Conservation (phyloP, 2,113 vertebrate genomes). For the Tylochromis polylepis region DNA sequence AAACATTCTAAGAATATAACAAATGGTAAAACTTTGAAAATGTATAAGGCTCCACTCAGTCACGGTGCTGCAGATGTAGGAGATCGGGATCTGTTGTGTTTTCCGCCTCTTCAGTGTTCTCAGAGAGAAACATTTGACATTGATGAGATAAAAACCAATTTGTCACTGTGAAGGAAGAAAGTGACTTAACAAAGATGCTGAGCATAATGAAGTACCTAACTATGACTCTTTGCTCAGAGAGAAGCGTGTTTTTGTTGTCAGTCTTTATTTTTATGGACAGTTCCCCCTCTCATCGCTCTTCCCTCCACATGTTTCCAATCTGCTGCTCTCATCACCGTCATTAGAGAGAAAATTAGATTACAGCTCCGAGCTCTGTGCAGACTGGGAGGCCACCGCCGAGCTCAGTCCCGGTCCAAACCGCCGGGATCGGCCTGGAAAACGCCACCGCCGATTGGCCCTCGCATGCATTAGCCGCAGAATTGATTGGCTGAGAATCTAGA, state of each 20-base stretch:
- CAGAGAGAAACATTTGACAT: background rate
- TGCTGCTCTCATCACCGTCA: conserved; percentile 1
- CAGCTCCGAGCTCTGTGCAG: background rate
- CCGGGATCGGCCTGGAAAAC: background rate
- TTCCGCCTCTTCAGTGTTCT: background rate
- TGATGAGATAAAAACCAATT: background rate
- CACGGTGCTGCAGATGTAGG: background rate
- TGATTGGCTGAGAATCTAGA: background rate
- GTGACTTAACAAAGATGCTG: background rate
- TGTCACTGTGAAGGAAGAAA: background rate
- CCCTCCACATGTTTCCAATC: conserved; percentile 19
- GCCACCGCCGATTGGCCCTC: background rate
- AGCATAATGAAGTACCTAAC: background rate
- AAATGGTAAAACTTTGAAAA: background rate
- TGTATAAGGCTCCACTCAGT: background rate
- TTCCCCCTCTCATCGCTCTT: background rate
- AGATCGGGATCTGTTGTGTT: background rate
- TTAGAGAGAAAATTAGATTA: conserved; percentile 18
- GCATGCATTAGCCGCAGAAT: background rate
- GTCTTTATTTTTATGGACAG: background rate
- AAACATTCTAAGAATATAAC: background rate
- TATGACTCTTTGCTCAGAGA: background rate
- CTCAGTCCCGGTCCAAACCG: background rate
- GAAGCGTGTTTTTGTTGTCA: background rate
- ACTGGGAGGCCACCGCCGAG: background rate